Evolutionary conservation across 1,140 invertebrate species (phyloP), one percentile per base, ranked within the genome.

Genomic region (Drosophila serrata): DNA sequence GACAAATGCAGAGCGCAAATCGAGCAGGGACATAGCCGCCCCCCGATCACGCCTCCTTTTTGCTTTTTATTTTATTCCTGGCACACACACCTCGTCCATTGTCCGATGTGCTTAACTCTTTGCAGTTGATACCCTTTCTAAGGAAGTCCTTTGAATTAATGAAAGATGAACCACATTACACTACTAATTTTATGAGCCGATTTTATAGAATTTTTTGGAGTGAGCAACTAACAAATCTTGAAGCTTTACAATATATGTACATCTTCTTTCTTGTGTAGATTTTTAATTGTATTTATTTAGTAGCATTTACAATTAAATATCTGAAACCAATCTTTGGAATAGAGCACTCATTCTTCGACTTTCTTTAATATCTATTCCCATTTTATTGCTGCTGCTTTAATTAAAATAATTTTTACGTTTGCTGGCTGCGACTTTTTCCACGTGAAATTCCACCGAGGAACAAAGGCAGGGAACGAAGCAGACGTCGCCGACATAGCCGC

Each of bases 351-450:
- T 0, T 13, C 11, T 53, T 55, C 75, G 43, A 0, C n/a, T 53
- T 40, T 31, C 39, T 9, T 27, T 7, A 4, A 4, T 6, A 8
- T 33, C 4, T 27, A 9, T 40, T 49, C 12, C 31, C 35, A 11
- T 31, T 33, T 40, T 40, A 11, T 37, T 45, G 37, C 46, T 56
- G 40, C 77, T 63, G 42, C 82, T 81, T 90, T 88, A 88, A 88
- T 88, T 88, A 88, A 88, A 88, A 88, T 84, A 80, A 90, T 81
- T 90, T 84, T 78, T 35, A 61, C 76, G 53, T 78, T 79, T 79
- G 55, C 40, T 19, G 59, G 77, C 82, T 77, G 79, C 48, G 70
- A 22, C 68, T 81, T 88, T 86, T 90, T 90, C 78, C 85, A 90
- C 85, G 85, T 90, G 85, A 90, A 90, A 81, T 85, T 90, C 81